phyloP scores from a whole-genome alignment of 2,797 vertebrate species.

The Luscinia luscinia region DNA sequence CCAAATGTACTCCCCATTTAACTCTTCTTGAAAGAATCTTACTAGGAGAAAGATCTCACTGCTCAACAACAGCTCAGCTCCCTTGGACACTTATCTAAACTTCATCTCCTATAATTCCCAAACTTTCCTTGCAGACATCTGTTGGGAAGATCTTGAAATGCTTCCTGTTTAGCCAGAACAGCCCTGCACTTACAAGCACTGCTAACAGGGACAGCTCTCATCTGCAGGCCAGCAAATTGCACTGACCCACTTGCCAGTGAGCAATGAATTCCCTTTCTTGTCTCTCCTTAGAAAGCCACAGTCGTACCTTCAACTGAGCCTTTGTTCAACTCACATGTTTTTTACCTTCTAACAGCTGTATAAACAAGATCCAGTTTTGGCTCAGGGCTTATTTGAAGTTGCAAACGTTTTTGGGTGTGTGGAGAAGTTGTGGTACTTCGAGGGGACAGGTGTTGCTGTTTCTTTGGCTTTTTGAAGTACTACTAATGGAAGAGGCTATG shows the following conservation, averaged over 20 bases:
- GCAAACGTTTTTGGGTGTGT: neutral
- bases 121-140: neutral
- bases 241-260: neutral
- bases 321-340: neutral
- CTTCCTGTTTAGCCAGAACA: neutral
- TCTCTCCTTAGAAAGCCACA: neutral
- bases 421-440: conserved; percentile 5
- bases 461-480: conserved; percentile 25
- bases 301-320: neutral
- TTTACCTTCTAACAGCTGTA: conserved; percentile 4
- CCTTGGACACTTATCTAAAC: neutral
- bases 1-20: neutral
- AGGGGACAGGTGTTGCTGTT: neutral
- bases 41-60: neutral
- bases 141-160: neutral
- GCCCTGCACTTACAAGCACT: neutral
- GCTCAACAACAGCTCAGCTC: neutral
- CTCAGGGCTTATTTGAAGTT: neutral
- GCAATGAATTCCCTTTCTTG: neutral
- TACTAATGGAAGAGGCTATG: neutral
- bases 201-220: neutral
- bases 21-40: neutral
- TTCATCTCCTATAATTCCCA: neutral
- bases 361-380: conserved; percentile 16
- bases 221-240: neutral